phyloP scores from a whole-genome alignment of 2,888 invertebrate species.

The Ennomos quercinarius region DNA sequence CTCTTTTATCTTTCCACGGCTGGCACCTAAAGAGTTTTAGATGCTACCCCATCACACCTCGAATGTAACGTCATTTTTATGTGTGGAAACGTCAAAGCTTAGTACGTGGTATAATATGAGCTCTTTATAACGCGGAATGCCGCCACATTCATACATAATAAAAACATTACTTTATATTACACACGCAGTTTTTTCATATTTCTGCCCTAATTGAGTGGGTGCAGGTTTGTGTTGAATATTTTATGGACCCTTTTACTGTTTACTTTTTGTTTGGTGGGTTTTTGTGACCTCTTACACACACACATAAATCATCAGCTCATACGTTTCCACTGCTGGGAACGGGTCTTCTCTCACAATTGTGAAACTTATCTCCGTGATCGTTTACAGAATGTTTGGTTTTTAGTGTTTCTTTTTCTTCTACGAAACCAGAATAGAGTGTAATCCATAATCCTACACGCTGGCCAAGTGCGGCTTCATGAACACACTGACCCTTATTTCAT shows the following conservation, averaged over 20 bases:
- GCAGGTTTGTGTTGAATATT: constrained; percentile 29
- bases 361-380: no score
- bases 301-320: neutral
- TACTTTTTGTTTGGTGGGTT: constrained; percentile 10
- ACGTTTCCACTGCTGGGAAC: no score
- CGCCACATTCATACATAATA: constrained; percentile 43
- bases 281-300: neutral
- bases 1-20: constrained; percentile 17
- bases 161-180: constrained; percentile 41
- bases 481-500: no score
- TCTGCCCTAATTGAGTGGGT: constrained; percentile 32
- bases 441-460: no score
- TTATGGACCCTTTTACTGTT: constrained; percentile 15
- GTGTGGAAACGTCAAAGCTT: constrained; percentile 36
- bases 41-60: constrained; percentile 36
- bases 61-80: constrained; percentile 40
- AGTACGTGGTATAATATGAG: constrained; percentile 34
- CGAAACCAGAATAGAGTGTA: no score
- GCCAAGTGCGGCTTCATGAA: no score
- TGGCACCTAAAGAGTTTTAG: constrained; percentile 38
- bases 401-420: no score
- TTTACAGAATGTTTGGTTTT: no score
- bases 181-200: constrained; percentile 39
- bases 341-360: no score
- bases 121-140: constrained; percentile 37